Base-by-base conservation (phyloP, 2,113 vertebrate species). In the Thermophis baileyi region DNA sequence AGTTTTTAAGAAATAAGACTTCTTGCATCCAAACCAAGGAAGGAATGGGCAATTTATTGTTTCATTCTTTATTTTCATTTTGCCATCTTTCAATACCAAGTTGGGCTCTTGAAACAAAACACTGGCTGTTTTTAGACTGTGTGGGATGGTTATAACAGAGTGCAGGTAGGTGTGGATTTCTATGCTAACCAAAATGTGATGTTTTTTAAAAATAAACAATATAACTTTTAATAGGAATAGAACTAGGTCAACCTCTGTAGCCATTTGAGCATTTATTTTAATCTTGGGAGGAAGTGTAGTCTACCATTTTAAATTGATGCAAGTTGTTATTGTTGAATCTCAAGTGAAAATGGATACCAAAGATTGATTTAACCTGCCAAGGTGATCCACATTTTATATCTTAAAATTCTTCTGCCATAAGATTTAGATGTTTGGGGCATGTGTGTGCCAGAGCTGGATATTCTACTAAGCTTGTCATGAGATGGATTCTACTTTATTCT, bases 261-360 rank as follows among this genome's bases (percentile, higher is more conserved):
- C 20, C 27, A 55, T 74, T 85, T 92, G 63, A 92, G 27, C 50
- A 11, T 90, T 94, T 90, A 8, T 81, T 12, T 94, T 95, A 93
- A 74, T 90, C n/a, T 50, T 24, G 1, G 25, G 0, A 88, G 46
- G 20, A 94, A 95, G 85, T 51, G 0, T 35, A 2, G 94, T 94
- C 30, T 89, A 16, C 16, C 6, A 0, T 91, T 87, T 92, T 63
- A 89, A 54, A 10, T 69, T 91, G 12, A 51, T 90, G 4, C 35
- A 92, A 69, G 10, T 6, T 57, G 74, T 89, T 14, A 3, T 85
- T 90, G 69, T 94, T 24, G 24, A 85, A 46, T 85, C 14, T 54
- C 89, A 27, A 11, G 60, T 46, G 55, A 93, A 95, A 95, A 51
- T 90, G 40, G 24, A 93, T 90, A 12, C 35, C 11, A 90, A 25